phyloP scores from a whole-genome alignment of 2,797 vertebrate species.

The Sebastes matsubarae region DNA sequence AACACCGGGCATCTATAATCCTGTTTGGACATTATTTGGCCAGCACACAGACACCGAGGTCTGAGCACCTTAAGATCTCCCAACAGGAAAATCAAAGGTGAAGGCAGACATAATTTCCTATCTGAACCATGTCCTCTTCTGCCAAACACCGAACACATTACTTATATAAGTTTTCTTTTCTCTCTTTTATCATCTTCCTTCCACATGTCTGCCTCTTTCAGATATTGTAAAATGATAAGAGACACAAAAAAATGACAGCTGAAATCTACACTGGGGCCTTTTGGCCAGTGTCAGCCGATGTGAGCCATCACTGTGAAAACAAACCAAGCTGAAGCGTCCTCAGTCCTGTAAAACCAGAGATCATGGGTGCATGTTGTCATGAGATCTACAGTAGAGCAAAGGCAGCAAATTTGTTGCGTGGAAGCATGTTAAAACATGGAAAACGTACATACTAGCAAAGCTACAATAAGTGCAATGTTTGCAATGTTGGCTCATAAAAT shows the following conservation, averaged over 20 bases:
- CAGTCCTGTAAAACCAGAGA: not conserved
- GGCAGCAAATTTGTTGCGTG: not conserved
- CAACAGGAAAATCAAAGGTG: conserved; percentile 29
- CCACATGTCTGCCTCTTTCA: not conserved
- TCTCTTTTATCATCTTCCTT: not conserved
- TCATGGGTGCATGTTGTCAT: not conserved
- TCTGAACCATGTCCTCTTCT: conserved; percentile 5
- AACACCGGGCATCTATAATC: conserved; percentile 59
- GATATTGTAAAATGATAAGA: not conserved
- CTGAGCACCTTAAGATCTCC: conserved; percentile 36
- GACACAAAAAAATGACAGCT: not conserved
- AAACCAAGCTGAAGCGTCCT: not conserved
- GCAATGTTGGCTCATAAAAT: not conserved
- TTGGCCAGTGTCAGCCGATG: not conserved
- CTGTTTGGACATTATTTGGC: conserved; percentile 60
- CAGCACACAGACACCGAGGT: conserved; percentile 18
- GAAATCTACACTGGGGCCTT: conserved; percentile 1
- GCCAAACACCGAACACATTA: conserved; percentile 3
- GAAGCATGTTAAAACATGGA: not conserved
- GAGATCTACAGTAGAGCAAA: not conserved
- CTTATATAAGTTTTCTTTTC: not conserved
- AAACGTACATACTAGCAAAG: not conserved
- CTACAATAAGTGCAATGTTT: not conserved
- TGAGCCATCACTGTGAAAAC: not conserved
- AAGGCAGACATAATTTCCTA: conserved; percentile 23